phyloP scores from a whole-genome alignment of 2,113 vertebrate species.

The Anolis sagrei region DNA sequence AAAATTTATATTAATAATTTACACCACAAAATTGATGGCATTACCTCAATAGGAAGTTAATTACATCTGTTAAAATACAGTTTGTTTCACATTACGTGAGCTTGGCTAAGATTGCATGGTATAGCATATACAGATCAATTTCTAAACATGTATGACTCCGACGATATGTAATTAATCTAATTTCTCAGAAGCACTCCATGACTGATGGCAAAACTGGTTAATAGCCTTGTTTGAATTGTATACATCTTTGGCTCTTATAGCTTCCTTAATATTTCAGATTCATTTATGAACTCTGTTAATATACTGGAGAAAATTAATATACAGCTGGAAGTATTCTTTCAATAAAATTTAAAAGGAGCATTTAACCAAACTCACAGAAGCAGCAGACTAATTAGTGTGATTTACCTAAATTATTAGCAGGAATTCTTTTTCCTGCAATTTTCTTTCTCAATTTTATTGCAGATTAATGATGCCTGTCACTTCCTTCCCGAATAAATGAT shows the following conservation, averaged over 20 bases:
- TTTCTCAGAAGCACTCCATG: neutral
- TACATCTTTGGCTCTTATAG: slow-evolving; percentile 22
- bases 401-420: slow-evolving; percentile 49
- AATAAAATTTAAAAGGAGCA: slow-evolving; percentile 60
- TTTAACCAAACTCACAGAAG: slow-evolving; percentile 53
- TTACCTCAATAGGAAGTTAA: neutral
- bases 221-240: neutral
- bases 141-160: neutral
- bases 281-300: slow-evolving; percentile 64
- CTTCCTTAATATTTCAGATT: slow-evolving; percentile 62
- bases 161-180: neutral
- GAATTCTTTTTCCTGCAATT: slow-evolving; percentile 28
- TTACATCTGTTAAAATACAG: slow-evolving; percentile 10
- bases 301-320: slow-evolving; percentile 43
- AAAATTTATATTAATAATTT: neutral
- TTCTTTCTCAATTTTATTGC: neutral
- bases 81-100: slow-evolving; percentile 30
- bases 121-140: slow-evolving; percentile 5
- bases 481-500: too few species aligned
- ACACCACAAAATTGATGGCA: neutral
- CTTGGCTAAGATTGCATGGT: slow-evolving; percentile 19
- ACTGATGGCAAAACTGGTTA: neutral
- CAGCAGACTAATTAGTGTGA: slow-evolving; percentile 37
- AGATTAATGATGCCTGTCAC: slow-evolving; percentile 20
- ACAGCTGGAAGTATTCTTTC: slow-evolving; percentile 42